These are phyloP conservation scores for Cromileptes altivelis DNA, from an alignment of 2,113 vertebrate genomes.

Conservation along the genomic window DNA sequence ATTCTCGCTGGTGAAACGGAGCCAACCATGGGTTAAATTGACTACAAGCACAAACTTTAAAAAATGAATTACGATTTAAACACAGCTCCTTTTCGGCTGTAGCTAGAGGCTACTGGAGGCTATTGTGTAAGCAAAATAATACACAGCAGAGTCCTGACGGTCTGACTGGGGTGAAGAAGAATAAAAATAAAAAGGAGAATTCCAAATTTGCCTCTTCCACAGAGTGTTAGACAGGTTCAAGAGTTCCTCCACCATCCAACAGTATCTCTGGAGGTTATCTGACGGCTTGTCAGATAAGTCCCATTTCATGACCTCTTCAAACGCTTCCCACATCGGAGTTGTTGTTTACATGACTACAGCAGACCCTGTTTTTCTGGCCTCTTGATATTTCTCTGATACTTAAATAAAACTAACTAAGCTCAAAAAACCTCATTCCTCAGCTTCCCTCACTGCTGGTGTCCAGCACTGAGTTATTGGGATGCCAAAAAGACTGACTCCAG, in stretches of 20 bases:
- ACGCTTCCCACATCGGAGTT: background rate
- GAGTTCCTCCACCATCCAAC: background rate
- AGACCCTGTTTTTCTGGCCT: background rate
- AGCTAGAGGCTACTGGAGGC: background rate
- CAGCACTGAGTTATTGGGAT: no score
- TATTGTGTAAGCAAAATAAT: background rate
- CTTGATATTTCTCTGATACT: background rate
- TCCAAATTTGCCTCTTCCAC: no score
- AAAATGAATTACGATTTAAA: background rate
- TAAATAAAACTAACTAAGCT: no score
- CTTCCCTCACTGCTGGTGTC: background rate
- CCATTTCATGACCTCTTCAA: background rate
- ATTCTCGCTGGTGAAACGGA: conserved; percentile 1
- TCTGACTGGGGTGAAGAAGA: background rate
- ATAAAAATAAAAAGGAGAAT: background rate
- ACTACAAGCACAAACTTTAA: background rate
- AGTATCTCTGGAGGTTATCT: background rate
- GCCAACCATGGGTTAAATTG: background rate
- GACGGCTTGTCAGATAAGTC: no score
- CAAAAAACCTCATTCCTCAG: background rate
- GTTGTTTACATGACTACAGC: no score
- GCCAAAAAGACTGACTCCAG: background rate
- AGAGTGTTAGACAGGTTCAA: background rate
- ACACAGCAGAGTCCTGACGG: background rate
- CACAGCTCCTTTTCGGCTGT: background rate